phyloP scores from a whole-genome alignment of 1,140 invertebrate species.

The Heliconius eleuchia region DNA sequence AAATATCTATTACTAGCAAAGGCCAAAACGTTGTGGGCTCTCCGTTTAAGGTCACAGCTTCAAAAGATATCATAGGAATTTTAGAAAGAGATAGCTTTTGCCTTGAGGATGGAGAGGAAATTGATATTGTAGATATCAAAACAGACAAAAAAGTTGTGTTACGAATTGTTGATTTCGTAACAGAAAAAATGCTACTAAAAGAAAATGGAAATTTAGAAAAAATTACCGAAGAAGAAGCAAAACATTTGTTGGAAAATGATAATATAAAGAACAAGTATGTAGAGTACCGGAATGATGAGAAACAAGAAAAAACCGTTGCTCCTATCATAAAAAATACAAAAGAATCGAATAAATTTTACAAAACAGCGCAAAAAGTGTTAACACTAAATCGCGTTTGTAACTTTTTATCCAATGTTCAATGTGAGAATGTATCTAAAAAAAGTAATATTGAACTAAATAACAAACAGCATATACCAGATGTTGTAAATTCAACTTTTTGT shows the following conservation, averaged over 20 bases:
- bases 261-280: conserved; percentile 24
- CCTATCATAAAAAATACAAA: neutral
- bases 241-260: conserved; percentile 58
- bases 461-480: conserved; percentile 65
- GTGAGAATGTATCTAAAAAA: conserved; percentile 43
- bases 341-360: conserved; percentile 51
- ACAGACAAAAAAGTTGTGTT: conserved; percentile 76
- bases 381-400: conserved; percentile 66
- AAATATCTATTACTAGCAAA: conserved; percentile 76
- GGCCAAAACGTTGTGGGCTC: conserved; percentile 78
- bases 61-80: conserved; percentile 62
- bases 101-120: conserved; percentile 77
- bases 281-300: neutral
- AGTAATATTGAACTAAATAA: conserved; percentile 33
- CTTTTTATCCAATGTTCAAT: conserved; percentile 48
- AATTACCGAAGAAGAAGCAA: conserved; percentile 71
- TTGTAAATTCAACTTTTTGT: conserved; percentile 74
- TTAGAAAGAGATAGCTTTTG: conserved; percentile 67
- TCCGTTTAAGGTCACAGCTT: conserved; percentile 72
- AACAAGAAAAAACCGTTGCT: neutral
- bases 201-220: conserved; percentile 79
- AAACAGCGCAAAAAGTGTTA: conserved; percentile 56
- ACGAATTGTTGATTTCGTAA: conserved; percentile 80
- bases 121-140: conserved; percentile 70
- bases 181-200: conserved; percentile 80